Evolutionary conservation across 2,888 invertebrate species (phyloP).

Genomic region (Dermolepida albohirtum): DNA sequence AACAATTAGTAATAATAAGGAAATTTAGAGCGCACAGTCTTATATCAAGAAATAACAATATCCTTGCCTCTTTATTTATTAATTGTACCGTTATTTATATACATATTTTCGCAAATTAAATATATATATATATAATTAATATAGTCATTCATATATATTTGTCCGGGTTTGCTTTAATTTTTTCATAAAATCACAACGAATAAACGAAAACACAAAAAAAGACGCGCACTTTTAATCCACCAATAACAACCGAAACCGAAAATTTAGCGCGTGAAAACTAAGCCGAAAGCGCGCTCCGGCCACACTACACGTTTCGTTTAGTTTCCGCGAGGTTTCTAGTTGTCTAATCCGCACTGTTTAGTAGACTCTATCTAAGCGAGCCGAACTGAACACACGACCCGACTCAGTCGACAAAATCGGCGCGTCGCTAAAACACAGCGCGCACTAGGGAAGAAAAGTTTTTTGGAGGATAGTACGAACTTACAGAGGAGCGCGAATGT

Average conservation of each 20-base stretch:
- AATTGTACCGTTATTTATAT: too few species aligned
- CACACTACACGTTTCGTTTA: slow-evolving; percentile 4
- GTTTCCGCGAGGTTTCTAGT: slow-evolving; percentile 35
- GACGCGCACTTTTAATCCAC: background rate
- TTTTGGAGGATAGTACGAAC: background rate
- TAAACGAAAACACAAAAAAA: background rate
- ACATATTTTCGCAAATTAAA: too few species aligned
- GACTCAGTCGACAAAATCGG: background rate
- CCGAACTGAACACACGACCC: background rate
- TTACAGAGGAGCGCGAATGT: slow-evolving; percentile 2
- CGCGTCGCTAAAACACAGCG: background rate
- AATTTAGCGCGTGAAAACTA: background rate
- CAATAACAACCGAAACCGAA: background rate
- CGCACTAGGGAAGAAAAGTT: slow-evolving; percentile 16
- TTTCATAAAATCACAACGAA: too few species aligned
- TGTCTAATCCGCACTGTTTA: slow-evolving; percentile 9
- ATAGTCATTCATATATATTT: too few species aligned
- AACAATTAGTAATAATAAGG: too few species aligned
- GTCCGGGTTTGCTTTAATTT: too few species aligned
- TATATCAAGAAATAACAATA: too few species aligned
- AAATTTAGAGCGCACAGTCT: too few species aligned
- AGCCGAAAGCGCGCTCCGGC: slow-evolving; percentile 11
- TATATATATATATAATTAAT: too few species aligned
- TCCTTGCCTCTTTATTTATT: too few species aligned
- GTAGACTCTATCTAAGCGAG: slow-evolving; percentile 1